Conservation (phyloP, 2,113 vertebrate genomes). For the Lamprotornis superbus region DNA sequence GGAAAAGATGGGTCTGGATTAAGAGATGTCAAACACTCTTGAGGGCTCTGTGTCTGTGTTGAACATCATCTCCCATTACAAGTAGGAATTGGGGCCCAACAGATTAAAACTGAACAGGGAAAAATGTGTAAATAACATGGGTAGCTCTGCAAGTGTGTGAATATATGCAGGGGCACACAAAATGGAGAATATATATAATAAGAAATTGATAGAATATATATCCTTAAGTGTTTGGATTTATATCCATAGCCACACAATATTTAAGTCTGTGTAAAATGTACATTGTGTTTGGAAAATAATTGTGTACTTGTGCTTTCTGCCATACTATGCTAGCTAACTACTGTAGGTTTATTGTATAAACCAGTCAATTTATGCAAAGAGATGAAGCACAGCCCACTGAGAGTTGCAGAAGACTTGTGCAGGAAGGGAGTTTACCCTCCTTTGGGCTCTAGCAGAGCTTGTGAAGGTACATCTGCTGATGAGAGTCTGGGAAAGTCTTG, state of each 20-base stretch:
- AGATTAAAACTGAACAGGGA: background rate
- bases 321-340: background rate
- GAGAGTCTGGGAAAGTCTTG: background rate
- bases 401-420: background rate
- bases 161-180: background rate
- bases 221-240: background rate
- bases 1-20: background rate
- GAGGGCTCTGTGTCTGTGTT: background rate
- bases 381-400: background rate
- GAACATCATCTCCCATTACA: background rate
- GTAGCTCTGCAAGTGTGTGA: background rate
- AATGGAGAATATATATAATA: background rate
- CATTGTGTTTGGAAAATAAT: background rate
- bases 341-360: background rate
- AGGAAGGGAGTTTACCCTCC: background rate
- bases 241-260: background rate
- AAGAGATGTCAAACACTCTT: background rate
- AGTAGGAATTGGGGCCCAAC: background rate
- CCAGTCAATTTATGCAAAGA: background rate
- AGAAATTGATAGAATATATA: background rate
- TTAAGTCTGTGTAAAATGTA: background rate
- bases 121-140: background rate
- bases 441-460: background rate
- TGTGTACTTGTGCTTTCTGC: background rate
- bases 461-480: background rate